Conservation (phyloP, 2,797 vertebrate genomes). For the Parotocinclus haroldoi region DNA sequence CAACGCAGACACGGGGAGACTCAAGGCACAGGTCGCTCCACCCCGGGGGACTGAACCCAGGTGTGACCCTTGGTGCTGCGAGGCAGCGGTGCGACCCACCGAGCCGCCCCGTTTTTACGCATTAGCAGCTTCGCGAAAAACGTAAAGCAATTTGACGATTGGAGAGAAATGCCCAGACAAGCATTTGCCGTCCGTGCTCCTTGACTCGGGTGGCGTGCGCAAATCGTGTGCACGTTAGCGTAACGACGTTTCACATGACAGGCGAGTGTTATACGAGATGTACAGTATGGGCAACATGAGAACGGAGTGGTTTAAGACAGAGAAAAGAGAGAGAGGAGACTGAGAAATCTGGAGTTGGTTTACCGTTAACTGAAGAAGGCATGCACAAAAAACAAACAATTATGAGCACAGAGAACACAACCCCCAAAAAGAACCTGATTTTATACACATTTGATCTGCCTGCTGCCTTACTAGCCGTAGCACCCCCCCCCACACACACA, state of each 20-base stretch:
- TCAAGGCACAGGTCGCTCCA: no score
- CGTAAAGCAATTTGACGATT: not conserved
- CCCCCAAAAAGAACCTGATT: no score
- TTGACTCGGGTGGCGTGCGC: constrained; percentile 33
- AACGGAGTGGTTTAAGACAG: constrained; percentile 44
- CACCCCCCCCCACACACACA: constrained; percentile 10
- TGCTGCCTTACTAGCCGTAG: constrained; percentile 3
- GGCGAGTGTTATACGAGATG: constrained; percentile 42
- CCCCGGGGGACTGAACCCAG: no score
- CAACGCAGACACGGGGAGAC: no score
- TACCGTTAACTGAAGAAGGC: constrained; percentile 79
- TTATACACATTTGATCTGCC: no score
- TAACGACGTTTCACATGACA: constrained; percentile 41
- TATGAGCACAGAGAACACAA: constrained; percentile 58
- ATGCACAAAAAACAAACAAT: constrained; percentile 67
- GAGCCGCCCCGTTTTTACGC: not conserved
- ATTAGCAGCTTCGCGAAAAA: not conserved
- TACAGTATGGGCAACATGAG: constrained; percentile 46
- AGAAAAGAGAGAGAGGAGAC: constrained; percentile 46
- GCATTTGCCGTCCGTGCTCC: constrained; percentile 66
- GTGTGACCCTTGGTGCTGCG: no score
- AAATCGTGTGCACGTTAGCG: constrained; percentile 29
- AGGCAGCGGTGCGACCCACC: no score
- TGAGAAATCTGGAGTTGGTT: constrained; percentile 63
- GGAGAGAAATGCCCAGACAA: constrained; percentile 39